A percentile compares a stretch with the other conserved stretches of the same genome.
Conservation (phyloP, 2,113 vertebrate genomes). For the Etia nguti region DNA sequence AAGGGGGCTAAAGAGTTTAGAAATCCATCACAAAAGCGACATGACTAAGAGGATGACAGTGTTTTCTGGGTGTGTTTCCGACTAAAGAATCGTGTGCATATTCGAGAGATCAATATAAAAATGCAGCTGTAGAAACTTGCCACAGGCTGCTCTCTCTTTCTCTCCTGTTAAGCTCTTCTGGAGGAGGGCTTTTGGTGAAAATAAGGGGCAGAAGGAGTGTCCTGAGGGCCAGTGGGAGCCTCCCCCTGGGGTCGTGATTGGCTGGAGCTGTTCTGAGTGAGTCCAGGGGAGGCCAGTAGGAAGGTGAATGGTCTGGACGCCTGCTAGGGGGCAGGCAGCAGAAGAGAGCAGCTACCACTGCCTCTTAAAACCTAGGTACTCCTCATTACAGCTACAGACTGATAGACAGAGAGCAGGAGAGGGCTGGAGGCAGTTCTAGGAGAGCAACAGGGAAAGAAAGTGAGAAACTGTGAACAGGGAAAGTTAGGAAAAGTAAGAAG, state of each 20-base stretch:
- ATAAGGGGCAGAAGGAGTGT: constrained; percentile 56
- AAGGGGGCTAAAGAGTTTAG: neutral
- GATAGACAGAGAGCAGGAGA: constrained; percentile 50
- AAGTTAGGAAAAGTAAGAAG: constrained; percentile 46
- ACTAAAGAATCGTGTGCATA: neutral
- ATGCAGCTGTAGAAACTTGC: neutral
- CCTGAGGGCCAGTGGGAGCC: constrained; percentile 31
- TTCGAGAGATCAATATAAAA: neutral
- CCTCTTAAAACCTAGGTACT: constrained; percentile 71
- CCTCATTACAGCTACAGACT: constrained; percentile 59
- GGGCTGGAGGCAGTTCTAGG: constrained; percentile 20
- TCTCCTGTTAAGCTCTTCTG: constrained; percentile 17
- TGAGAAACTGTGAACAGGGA: constrained; percentile 30
- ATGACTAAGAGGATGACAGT: neutral
- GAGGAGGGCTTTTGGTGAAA: constrained; percentile 41
- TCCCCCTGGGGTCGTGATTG: constrained; percentile 64
- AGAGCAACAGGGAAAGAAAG: constrained; percentile 23
- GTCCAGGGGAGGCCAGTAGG: constrained; percentile 66
- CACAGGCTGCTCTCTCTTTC: neutral
- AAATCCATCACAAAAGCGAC: neutral
- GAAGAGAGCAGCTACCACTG: constrained; percentile 55
- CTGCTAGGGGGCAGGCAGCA: constrained; percentile 69
- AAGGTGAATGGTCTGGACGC: constrained; percentile 62
- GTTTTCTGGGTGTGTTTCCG: neutral
- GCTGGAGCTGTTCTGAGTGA: constrained; percentile 48